Evolutionary conservation across 1,140 invertebrate genomes (phyloP), one percentile per base, ranked within the genome.

Genomic region (Polypedilum pembai): DNA sequence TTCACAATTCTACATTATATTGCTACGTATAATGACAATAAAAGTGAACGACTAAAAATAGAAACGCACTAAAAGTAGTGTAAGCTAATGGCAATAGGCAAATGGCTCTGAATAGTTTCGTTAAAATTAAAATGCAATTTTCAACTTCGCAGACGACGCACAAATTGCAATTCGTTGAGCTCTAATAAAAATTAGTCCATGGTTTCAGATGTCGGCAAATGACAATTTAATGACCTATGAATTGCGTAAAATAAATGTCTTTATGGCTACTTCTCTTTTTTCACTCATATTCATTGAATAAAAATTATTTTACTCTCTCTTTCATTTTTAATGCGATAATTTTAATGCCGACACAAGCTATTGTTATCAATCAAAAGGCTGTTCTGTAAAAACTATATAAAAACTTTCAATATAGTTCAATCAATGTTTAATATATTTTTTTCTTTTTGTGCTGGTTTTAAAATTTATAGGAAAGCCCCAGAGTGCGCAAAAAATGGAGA

Each of bases 131-230:
- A 56, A 56, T 56, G 45, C 45, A 56, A 56, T 56, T 33, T 33
- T 33, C 24, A 33, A 33, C 24, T 33, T 5, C 24, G 24, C 45
- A 56, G 45, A 56, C 45, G 45, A 56, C 45, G 45, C 45, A 56
- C 24, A 33, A 33, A 56, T 56, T 56, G 45, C 45, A 56, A 56
- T 56, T 56, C 3, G 45, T n/a, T 56, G n/a, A 56, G 45, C 12
- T 56, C 45, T 15, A 56, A 56, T 56, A 56, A 56, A 56, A 56
- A 56, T 56, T 56, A 56, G 45, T 56, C 45, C n/a, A 4, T 56
- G 12, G n/a, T 56, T 56, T 12, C 45, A n/a, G 12, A 56, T 12
- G 45, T 12, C 41, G 41, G 15, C 12, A 56, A 56, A 56, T 56
- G 45, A n/a, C 45, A 56, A 56, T 56, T 56, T 45, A 12, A 45